phyloP scores from a whole-genome alignment of 1,140 invertebrate species.

The Drosophila santomea region DNA sequence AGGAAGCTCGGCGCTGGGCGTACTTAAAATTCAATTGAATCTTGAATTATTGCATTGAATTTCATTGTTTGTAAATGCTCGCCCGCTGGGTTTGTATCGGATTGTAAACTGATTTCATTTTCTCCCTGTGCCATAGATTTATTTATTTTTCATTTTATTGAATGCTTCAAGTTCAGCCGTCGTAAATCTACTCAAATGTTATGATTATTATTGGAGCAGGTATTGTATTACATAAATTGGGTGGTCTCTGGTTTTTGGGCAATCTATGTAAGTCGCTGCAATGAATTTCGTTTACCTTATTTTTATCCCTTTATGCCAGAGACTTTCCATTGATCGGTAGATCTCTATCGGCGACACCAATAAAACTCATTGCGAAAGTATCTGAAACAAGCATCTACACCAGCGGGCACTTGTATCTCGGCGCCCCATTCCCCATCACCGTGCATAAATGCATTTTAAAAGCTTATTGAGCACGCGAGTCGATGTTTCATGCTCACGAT shows the following conservation, averaged over 20 bases:
- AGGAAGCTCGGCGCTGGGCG: slow-evolving; percentile 49
- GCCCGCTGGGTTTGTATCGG: slow-evolving; percentile 52
- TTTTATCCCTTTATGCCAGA: not conserved
- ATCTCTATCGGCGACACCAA: slow-evolving; percentile 45
- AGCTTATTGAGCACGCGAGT: slow-evolving; percentile 52
- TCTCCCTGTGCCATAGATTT: slow-evolving; percentile 66
- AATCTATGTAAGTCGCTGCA: not conserved
- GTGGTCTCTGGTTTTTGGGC: slow-evolving; percentile 25
- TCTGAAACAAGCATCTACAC: slow-evolving; percentile 64
- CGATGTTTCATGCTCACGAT: slow-evolving; percentile 28
- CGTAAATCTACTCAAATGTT: slow-evolving; percentile 70
- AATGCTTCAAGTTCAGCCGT: slow-evolving; percentile 60
- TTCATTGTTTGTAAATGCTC: slow-evolving; percentile 84
- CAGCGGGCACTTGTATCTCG: slow-evolving; percentile 29
- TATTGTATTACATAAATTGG: slow-evolving; percentile 42
- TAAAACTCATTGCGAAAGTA: slow-evolving; percentile 71
- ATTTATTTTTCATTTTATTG: slow-evolving; percentile 80
- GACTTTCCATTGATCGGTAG: not conserved
- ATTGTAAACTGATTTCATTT: slow-evolving; percentile 82
- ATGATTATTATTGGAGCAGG: slow-evolving; percentile 39
- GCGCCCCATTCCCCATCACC: slow-evolving; percentile 8
- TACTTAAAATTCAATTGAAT: slow-evolving; percentile 85
- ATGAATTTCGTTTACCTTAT: not conserved
- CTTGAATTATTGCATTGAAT: slow-evolving; percentile 84
- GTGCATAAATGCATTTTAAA: slow-evolving; percentile 78